phyloP scores from a whole-genome alignment of 1,140 invertebrate species.

The Drosophila carrolli region DNA sequence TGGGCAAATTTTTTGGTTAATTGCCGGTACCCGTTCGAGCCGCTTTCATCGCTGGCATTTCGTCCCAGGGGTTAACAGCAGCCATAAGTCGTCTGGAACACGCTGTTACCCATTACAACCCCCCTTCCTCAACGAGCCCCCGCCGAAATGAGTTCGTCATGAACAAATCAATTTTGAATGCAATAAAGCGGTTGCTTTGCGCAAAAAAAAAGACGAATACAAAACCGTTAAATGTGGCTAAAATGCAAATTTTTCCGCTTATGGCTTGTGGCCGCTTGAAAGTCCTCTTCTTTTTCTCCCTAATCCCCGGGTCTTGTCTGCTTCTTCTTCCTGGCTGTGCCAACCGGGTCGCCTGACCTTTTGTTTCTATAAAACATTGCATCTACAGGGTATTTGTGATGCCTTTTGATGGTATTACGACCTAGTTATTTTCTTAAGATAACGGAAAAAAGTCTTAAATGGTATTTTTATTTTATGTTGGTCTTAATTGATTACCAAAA shows the following conservation, averaged over 20 bases:
- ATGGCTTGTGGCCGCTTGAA: conserved; percentile 40
- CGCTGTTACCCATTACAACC: conserved; percentile 13
- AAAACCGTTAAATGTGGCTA: conserved; percentile 76
- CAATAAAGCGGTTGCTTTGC: conserved; percentile 45
- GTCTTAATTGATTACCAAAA: too few relatives aligned
- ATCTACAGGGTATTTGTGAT: conserved; percentile 3
- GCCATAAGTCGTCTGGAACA: conserved; percentile 31
- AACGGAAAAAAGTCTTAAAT: too few relatives aligned
- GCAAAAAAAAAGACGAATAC: conserved; percentile 14
- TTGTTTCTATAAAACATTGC: conserved; percentile 13
- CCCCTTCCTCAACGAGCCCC: not conserved
- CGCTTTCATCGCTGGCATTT: conserved; percentile 74
- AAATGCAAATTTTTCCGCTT: conserved; percentile 73
- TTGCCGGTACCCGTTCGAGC: conserved; percentile 27
- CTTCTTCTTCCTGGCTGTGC: conserved; percentile 30
- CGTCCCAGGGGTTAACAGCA: conserved; percentile 43
- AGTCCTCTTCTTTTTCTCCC: conserved; percentile 12
- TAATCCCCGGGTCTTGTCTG: not conserved
- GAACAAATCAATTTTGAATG: conserved; percentile 79
- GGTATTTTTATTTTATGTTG: too few relatives aligned
- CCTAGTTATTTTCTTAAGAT: too few relatives aligned
- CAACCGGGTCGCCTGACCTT: conserved; percentile 53
- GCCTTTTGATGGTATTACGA: not conserved
- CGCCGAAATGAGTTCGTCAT: conserved; percentile 74
- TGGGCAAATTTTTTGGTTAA: conserved; percentile 19